Evolutionary conservation across 2,797 vertebrate genomes (phyloP).

Genomic region (Galagoides demidoff): DNA sequence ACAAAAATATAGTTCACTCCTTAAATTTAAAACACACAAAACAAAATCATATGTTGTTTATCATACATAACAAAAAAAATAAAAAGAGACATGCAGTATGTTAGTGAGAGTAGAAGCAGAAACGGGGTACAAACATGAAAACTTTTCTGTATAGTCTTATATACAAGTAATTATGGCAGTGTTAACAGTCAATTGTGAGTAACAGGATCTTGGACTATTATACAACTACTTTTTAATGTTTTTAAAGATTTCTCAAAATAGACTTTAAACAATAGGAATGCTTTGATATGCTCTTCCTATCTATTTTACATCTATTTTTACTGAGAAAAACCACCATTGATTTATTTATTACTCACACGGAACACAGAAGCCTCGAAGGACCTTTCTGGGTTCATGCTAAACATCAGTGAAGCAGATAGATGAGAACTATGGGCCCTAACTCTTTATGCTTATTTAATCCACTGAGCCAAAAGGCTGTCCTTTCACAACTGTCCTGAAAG

Average conservation of each 20-base stretch:
- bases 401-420: not conserved
- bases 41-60: not conserved
- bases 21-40: conserved; percentile 41
- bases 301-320: not conserved
- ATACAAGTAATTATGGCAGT: not conserved
- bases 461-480: not conserved
- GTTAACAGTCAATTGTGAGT: not conserved
- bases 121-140: not conserved
- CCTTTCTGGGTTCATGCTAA: not conserved
- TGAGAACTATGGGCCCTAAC: not conserved
- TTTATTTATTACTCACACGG: not conserved
- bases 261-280: not conserved
- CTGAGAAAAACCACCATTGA: not conserved
- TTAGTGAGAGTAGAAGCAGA: not conserved
- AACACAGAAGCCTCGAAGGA: not conserved
- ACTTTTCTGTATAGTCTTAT: not conserved
- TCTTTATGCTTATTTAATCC: not conserved
- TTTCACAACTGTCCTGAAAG: not conserved
- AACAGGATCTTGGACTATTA: not conserved
- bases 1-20: not conserved
- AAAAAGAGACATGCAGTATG: not conserved
- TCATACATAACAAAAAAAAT: not conserved
- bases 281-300: not conserved
- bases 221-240: not conserved
- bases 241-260: not conserved